phyloP scores from a whole-genome alignment of 2,888 invertebrate species.

The Drosophila prostipennis region DNA sequence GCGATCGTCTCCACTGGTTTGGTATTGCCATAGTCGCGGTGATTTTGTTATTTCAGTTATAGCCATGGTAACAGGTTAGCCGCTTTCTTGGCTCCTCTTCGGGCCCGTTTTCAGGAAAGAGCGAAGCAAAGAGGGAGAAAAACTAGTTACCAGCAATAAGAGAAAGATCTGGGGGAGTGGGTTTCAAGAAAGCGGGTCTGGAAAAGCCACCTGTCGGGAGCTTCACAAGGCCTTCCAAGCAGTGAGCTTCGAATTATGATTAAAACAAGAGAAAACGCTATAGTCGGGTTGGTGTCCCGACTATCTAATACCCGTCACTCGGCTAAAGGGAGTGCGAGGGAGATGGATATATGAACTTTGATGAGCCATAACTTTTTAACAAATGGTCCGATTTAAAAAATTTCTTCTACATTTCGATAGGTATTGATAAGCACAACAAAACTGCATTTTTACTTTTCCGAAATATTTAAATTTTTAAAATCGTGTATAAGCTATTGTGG shows the following conservation, averaged over 20 bases:
- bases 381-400: too few species aligned
- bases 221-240: conserved; percentile 14
- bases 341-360: too few species aligned
- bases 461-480: too few species aligned
- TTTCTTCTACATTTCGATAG: too few species aligned
- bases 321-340: too few species aligned
- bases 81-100: conserved; percentile 48
- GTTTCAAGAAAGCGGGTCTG: neutral
- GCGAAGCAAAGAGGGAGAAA: conserved; percentile 1
- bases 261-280: too few species aligned
- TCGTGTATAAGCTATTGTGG: too few species aligned
- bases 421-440: too few species aligned
- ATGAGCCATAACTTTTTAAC: too few species aligned
- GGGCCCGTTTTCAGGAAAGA: conserved; percentile 20
- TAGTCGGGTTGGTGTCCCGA: too few species aligned
- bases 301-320: too few species aligned
- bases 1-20: conserved; percentile 48
- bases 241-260: conserved; percentile 8
- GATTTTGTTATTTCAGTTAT: conserved; percentile 29
- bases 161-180: conserved; percentile 3
- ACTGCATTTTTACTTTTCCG: too few species aligned
- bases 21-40: conserved; percentile 57
- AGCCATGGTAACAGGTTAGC: conserved; percentile 50
- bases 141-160: conserved; percentile 20
- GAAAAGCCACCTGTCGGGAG: conserved; percentile 23